Conservation (phyloP, 2,888 invertebrate species). For the Zootermopsis nevadensis region DNA sequence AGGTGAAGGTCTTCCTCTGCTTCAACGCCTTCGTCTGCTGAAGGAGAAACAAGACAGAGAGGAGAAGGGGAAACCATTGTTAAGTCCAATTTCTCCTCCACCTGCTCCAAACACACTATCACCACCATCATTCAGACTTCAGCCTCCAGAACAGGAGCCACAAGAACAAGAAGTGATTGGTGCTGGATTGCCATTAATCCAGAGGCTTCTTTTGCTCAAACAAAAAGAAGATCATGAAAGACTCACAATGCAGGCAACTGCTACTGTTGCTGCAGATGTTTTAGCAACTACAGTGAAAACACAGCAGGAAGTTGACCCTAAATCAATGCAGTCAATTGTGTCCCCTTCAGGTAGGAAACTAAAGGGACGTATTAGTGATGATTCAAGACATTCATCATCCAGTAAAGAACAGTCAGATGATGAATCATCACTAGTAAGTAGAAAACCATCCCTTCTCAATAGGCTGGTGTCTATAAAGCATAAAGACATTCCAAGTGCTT, state of each 20-base stretch:
- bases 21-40: constrained; percentile 80
- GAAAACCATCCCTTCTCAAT: constrained; percentile 43
- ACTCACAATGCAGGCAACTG: constrained; percentile 66
- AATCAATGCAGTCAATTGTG: background rate
- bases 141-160: constrained; percentile 47
- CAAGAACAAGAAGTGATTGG: constrained; percentile 70
- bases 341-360: constrained; percentile 23
- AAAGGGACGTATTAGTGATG: constrained; percentile 15
- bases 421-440: constrained; percentile 24
- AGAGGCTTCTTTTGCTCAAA: constrained; percentile 79
- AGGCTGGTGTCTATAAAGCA: constrained; percentile 49
- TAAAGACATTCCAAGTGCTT: constrained; percentile 37
- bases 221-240: constrained; percentile 60
- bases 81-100: constrained; percentile 42
- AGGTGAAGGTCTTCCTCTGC: constrained; percentile 84
- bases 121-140: constrained; percentile 56
- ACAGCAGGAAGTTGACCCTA: constrained; percentile 53
- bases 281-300: constrained; percentile 62
- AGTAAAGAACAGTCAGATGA: constrained; percentile 44
- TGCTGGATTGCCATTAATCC: constrained; percentile 78
- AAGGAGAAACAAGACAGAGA: constrained; percentile 86
- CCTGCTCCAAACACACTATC: constrained; percentile 23
- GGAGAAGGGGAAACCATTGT: constrained; percentile 62
- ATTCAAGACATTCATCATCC: constrained; percentile 33
- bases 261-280: constrained; percentile 71